Conservation (phyloP, 2,797 vertebrate genomes). For the Chiroxiphia lanceolata region DNA sequence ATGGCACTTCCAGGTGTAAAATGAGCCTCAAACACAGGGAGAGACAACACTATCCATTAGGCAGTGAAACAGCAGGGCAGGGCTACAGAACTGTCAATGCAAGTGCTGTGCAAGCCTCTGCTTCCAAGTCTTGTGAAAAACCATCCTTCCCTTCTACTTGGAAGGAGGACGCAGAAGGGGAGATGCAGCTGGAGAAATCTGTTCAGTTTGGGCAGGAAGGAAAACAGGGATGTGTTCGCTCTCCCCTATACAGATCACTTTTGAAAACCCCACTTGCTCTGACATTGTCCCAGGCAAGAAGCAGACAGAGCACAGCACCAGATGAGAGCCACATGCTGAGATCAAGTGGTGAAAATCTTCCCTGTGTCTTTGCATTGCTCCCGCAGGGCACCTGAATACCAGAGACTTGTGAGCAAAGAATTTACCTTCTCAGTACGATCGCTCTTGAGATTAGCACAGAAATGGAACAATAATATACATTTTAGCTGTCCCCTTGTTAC, state of each 20-base stretch:
- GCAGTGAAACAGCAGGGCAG: not conserved
- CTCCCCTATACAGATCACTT: not conserved
- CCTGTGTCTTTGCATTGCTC: not conserved
- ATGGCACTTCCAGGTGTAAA: not conserved
- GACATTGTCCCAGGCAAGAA: not conserved
- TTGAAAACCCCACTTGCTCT: not conserved
- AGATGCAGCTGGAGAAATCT: not conserved
- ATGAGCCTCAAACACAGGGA: not conserved
- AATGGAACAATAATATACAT: not conserved
- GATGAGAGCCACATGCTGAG: conserved; percentile 10
- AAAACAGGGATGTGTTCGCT: not conserved
- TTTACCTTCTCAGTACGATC: not conserved
- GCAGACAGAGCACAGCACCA: not conserved
- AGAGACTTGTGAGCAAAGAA: not conserved
- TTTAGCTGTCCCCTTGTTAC: not conserved
- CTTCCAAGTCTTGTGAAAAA: not conserved
- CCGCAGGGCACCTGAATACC: conserved; percentile 24
- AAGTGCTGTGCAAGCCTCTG: not conserved
- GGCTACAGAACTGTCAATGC: not conserved
- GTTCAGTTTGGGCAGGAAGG: not conserved
- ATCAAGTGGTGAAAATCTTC: not conserved
- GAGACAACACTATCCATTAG: not conserved
- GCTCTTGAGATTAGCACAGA: not conserved
- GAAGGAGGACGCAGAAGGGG: not conserved
- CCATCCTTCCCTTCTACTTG: not conserved